Percentiles rank a stretch among this genome's conserved stretches.
These are phyloP conservation scores for Enteromius paludinosus DNA, from an alignment of 2,797 vertebrate species.

Conservation along the genomic window DNA sequence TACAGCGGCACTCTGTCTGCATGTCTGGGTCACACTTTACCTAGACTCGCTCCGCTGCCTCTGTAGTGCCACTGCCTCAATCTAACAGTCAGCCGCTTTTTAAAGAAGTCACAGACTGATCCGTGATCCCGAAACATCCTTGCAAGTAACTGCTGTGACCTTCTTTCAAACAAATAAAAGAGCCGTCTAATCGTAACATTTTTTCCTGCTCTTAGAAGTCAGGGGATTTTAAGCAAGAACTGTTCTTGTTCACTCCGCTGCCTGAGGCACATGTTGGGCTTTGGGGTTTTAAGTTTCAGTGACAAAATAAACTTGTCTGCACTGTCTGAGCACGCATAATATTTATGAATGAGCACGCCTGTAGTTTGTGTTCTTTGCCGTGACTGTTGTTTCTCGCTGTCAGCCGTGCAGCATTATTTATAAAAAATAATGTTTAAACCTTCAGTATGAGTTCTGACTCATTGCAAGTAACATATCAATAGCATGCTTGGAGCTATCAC, in stretches of 20 bases:
- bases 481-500: not conserved
- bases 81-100: conserved; percentile 35
- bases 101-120: conserved; percentile 30
- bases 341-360: conserved; percentile 66
- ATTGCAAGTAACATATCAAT: not conserved
- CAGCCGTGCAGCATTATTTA: conserved; percentile 47
- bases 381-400: conserved; percentile 56
- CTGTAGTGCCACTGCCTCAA: conserved; percentile 27
- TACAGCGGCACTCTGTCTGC: conserved; percentile 39
- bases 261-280: conserved; percentile 64
- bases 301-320: conserved; percentile 70
- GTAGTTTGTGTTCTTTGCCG: conserved; percentile 60
- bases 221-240: conserved; percentile 52
- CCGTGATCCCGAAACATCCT: conserved; percentile 38
- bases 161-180: conserved; percentile 35
- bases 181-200: conserved; percentile 40
- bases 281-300: conserved; percentile 74
- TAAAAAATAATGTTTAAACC: not conserved
- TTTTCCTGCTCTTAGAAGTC: conserved; percentile 50
- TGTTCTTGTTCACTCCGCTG: conserved; percentile 63
- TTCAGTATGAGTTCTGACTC: not conserved
- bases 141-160: conserved; percentile 32
- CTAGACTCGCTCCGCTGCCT: conserved; percentile 44
- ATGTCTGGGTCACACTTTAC: conserved; percentile 42
- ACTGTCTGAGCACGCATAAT: conserved; percentile 54